Evolutionary conservation across 2,797 vertebrate species (phyloP).

Genomic region (Petrocephalus schoutedeni): DNA sequence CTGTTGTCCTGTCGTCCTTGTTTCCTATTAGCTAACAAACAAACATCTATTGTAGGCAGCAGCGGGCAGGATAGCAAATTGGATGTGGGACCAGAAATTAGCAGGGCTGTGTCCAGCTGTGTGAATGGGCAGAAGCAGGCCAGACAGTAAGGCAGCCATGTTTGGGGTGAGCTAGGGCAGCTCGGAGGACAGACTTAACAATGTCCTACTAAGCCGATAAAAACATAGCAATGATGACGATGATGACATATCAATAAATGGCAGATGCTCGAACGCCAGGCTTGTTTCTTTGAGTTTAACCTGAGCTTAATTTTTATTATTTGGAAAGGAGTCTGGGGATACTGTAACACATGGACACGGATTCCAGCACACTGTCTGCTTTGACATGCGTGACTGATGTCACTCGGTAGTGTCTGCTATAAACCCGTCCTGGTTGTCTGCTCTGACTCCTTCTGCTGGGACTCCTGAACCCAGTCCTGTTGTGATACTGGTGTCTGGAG

Average conservation of each 20-base stretch:
- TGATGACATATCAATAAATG: background rate
- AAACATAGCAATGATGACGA: background rate
- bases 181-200: background rate
- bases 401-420: background rate
- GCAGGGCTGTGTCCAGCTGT: constrained; percentile 41
- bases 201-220: background rate
- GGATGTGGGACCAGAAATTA: background rate
- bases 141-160: background rate
- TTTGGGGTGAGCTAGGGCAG: background rate
- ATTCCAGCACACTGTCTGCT: background rate
- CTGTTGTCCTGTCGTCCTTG: constrained; percentile 42
- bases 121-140: background rate
- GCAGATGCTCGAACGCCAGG: background rate
- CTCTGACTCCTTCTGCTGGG: background rate
- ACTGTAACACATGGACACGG: background rate
- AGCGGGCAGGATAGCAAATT: constrained; percentile 15
- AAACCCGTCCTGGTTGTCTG: background rate
- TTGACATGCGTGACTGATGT: background rate
- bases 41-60: constrained; percentile 59
- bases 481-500: background rate
- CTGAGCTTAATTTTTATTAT: background rate
- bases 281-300: background rate
- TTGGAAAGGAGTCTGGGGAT: background rate
- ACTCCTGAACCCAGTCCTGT: background rate
- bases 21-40: constrained; percentile 49